A percentile compares a stretch with the other conserved stretches of the same genome.
These are phyloP conservation scores for Papilio protenor DNA, from an alignment of 2,888 invertebrate species.

Conservation along the genomic window DNA sequence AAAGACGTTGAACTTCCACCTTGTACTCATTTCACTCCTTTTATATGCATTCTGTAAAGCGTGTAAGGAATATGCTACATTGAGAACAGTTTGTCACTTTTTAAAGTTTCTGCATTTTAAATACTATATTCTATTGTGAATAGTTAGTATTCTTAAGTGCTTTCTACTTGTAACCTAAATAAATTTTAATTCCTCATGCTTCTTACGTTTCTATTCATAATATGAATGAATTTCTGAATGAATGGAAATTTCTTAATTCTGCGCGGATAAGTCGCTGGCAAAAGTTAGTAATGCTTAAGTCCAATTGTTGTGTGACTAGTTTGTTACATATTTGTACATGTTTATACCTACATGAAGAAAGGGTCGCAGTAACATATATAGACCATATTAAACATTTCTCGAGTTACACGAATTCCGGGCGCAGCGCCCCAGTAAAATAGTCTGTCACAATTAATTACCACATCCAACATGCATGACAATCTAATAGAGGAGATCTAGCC, in stretches of 20 bases:
- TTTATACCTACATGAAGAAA: not conserved
- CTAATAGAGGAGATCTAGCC: conserved; percentile 79
- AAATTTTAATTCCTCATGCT: too few relatives aligned
- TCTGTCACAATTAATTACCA: conserved; percentile 80
- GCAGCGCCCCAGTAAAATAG: conserved; percentile 59
- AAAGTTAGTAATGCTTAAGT: not conserved
- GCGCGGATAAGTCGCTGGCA: too few relatives aligned
- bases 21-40: conserved; percentile 58
- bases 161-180: too few relatives aligned
- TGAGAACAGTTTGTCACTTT: not conserved
- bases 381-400: conserved; percentile 44
- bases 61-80: conserved; percentile 26
- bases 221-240: too few relatives aligned
- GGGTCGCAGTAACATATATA: conserved; percentile 13
- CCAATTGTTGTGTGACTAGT: not conserved
- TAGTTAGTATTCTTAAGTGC: too few relatives aligned
- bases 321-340: not conserved
- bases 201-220: too few relatives aligned
- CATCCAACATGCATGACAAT: conserved; percentile 81
- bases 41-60: conserved; percentile 53
- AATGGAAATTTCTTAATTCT: too few relatives aligned
- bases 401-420: conserved; percentile 43
- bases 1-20: conserved; percentile 69
- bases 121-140: not conserved
- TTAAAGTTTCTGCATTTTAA: not conserved